phyloP scores from a whole-genome alignment of 2,797 vertebrate species.

The Gallinago stenura region DNA sequence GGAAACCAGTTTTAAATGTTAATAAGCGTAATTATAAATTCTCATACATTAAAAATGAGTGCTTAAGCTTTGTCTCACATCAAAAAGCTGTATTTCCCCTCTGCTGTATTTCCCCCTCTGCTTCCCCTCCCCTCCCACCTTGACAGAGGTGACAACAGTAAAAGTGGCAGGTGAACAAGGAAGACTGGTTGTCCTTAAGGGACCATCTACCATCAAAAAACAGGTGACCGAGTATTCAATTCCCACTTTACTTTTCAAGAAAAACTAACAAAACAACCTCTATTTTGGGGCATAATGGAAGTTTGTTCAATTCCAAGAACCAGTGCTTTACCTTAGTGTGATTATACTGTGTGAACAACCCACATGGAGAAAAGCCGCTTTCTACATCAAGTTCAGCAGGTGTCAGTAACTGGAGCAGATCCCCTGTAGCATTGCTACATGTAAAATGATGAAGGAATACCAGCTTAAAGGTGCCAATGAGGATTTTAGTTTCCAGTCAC shows the following conservation, averaged over 20 bases:
- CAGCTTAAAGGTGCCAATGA: not conserved
- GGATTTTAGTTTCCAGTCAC: not conserved
- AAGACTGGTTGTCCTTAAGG: accelerated
- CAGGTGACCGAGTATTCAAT: not conserved
- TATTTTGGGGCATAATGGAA: not conserved
- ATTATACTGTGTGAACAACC: not conserved
- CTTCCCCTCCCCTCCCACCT: not conserved
- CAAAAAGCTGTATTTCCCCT: not conserved
- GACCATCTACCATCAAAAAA: not conserved
- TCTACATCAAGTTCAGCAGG: not conserved
- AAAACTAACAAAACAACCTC: not conserved
- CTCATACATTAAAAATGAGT: not conserved
- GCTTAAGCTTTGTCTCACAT: not conserved
- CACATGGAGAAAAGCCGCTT: not conserved
- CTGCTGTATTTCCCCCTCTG: not conserved
- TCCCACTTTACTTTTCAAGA: not conserved
- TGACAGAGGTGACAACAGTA: accelerated
- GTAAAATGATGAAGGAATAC: not conserved
- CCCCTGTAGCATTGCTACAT: not conserved
- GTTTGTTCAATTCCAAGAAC: not conserved
- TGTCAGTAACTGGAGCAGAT: not conserved
- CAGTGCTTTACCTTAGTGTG: not conserved
- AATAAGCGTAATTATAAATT: not conserved
- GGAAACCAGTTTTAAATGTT: not conserved
- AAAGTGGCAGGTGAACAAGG: not conserved